Conservation (phyloP, 2,113 vertebrate species). For the Salvator merianae region DNA sequence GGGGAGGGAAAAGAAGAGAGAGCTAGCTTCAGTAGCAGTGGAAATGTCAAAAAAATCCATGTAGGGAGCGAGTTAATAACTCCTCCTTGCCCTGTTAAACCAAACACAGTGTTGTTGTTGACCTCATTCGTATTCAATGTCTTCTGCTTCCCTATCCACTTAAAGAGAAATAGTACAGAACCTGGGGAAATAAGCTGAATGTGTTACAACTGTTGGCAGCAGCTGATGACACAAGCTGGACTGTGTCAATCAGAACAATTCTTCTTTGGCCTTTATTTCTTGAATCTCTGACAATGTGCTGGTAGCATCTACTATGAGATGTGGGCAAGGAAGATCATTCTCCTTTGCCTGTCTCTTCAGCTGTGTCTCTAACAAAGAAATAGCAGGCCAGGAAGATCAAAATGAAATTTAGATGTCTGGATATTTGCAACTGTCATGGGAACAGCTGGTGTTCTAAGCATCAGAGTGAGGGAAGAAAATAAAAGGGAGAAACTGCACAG, state of each 20-base stretch:
- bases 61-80: neutral
- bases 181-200: neutral
- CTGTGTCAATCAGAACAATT: neutral
- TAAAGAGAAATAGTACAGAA: neutral
- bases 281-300: neutral
- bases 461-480: neutral
- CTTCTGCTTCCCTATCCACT: neutral
- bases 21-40: neutral
- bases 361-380: neutral
- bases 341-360: neutral
- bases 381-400: neutral
- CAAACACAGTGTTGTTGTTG: neutral
- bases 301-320: neutral
- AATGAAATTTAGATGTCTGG: neutral
- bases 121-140: neutral
- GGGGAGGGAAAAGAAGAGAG: neutral
- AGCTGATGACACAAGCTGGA: neutral
- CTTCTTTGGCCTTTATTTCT: neutral
- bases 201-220: neutral
- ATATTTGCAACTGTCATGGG: neutral
- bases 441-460: neutral
- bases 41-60: neutral
- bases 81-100: neutral
- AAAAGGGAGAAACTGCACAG: neutral
- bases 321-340: neutral